Base-by-base conservation (phyloP, 2,113 vertebrate species). In the Oreochromis aureus region DNA sequence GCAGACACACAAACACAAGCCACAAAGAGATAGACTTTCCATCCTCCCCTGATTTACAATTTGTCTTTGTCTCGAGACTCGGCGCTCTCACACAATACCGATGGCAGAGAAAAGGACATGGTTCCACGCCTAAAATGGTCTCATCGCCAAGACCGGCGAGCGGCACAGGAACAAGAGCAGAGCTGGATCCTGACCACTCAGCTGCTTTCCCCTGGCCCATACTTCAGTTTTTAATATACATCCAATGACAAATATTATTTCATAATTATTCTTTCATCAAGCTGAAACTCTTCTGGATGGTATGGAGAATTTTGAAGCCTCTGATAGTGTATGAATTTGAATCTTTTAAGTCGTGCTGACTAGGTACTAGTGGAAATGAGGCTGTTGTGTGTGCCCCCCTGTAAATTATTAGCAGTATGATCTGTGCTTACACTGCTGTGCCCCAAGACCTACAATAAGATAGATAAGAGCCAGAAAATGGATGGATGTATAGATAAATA, bases 71-170 rank as follows among this genome's bases (percentile, higher is more conserved):
- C 81, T 90, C 39, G 1, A 44, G 55, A 82, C 81, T 34, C 1
- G 7, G 36, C 5, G 6, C 87, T 0, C 94, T 88, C 84, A 44
- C 89, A 93, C 94, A 90, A 92, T 76, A 88, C 87, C 85, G 46
- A 92, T 85, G 89, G 85, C 59, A 80, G 89, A 69, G n/a, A 89
- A 92, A 91, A 85, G 92, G 88, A 92, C 90, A 39, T 34, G 7
- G 86, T 88, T 93, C 90, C 89, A 92, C 87, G 87, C 94, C 95
- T 94, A 94, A 95, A 89, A 94, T 92, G 91, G 93, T 95, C 91
- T 95, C 90, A 85, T 89, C 41, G 73, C 91, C 91, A 92, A 87
- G 81, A n/a, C 22, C 86, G 46, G 80, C 3, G 80, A 73, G 86
- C 36, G 39, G 34, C 83, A 22, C 58, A 0, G 81, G 30, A 39